Conservation (phyloP, 2,797 vertebrate species). For the Alca torda region DNA sequence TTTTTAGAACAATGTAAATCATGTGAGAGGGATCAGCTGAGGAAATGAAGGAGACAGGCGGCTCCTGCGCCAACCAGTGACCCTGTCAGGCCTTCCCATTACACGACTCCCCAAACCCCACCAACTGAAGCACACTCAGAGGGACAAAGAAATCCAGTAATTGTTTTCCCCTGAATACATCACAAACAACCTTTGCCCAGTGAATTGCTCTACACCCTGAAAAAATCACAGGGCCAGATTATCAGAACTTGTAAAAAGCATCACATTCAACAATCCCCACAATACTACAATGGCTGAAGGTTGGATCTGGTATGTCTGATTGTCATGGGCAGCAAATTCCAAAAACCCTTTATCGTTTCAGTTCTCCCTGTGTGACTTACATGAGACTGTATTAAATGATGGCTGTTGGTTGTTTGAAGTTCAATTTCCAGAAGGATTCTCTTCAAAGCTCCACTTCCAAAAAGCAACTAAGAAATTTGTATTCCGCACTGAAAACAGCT, state of each 20-base stretch:
- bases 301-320: background rate
- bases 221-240: background rate
- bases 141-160: background rate
- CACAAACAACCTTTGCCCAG: background rate
- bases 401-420: background rate
- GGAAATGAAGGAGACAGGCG: background rate
- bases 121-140: background rate
- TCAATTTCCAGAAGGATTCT: background rate
- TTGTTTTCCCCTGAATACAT: background rate
- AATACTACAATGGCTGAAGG: background rate
- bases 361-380: background rate
- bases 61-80: background rate
- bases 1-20: background rate
- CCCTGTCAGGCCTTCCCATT: background rate
- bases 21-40: background rate
- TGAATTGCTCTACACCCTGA: background rate
- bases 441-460: background rate
- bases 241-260: background rate
- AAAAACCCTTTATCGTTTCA: background rate
- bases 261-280: background rate
- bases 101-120: background rate
- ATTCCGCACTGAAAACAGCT: background rate
- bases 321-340: background rate
- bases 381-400: background rate
- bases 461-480: background rate